phyloP scores from a whole-genome alignment of 2,113 vertebrate genomes.

The Macheiramphus alcinus region DNA sequence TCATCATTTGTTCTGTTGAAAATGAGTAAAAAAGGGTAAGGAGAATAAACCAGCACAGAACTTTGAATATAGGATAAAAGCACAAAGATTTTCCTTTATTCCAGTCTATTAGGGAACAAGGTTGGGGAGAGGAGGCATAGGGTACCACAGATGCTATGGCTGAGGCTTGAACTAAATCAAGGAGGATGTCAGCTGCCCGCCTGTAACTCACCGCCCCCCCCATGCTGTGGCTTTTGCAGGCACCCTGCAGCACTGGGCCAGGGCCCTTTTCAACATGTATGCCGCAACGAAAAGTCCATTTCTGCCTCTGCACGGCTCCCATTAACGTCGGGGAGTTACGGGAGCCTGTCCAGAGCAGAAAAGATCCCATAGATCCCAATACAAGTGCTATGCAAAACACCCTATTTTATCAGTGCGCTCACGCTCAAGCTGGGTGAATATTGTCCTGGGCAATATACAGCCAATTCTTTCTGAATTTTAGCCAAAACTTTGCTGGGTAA shows the following conservation, averaged over 20 bases:
- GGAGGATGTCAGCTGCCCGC: background rate
- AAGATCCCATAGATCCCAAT: background rate
- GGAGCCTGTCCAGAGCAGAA: background rate
- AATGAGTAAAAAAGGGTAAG: background rate
- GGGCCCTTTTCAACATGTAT: fast-evolving
- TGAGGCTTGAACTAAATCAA: background rate
- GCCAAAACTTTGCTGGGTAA: background rate
- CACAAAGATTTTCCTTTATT: background rate
- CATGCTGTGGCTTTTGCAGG: fast-evolving
- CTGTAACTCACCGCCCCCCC: background rate
- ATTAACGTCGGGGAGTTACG: background rate
- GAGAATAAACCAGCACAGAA: background rate
- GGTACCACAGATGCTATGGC: background rate
- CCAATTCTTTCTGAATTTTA: background rate
- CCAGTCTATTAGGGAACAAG: background rate
- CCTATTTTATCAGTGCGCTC: fast-evolving
- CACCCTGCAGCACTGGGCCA: fast-evolving
- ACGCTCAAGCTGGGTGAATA: background rate
- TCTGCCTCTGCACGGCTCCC: background rate
- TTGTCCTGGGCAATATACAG: background rate
- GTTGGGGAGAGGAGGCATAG: background rate
- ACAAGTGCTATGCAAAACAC: background rate
- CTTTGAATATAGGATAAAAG: background rate
- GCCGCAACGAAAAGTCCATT: background rate
- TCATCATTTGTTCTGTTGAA: background rate